Evolutionary conservation across 2,113 vertebrate genomes (phyloP).

Genomic region (Rhinopithecus roxellana): DNA sequence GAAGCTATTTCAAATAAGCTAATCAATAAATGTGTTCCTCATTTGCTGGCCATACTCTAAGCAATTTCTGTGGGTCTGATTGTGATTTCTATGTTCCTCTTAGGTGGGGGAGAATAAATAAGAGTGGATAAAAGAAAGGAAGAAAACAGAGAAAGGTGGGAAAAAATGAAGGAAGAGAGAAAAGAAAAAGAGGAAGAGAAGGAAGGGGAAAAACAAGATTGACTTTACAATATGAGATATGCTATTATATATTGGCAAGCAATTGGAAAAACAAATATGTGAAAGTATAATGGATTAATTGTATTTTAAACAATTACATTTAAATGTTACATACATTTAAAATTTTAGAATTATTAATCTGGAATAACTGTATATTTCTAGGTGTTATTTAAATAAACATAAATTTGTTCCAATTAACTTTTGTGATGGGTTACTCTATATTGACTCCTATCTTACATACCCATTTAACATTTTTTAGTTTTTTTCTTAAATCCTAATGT

Average conservation of each 20-base stretch:
- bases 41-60: background rate
- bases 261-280: background rate
- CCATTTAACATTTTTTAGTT: background rate
- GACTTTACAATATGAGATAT: background rate
- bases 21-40: background rate
- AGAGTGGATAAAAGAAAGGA: background rate
- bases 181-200: background rate
- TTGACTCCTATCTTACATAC: accelerated
- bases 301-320: background rate
- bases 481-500: background rate
- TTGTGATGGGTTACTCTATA: background rate
- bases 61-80: background rate
- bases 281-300: background rate
- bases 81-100: background rate
- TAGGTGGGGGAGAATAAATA: background rate
- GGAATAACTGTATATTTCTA: background rate
- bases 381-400: background rate
- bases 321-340: background rate
- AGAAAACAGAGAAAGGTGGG: accelerated
- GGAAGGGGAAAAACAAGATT: background rate
- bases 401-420: background rate
- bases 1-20: background rate
- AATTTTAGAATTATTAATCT: background rate
- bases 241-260: background rate
- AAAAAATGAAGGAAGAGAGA: background rate